phyloP scores from a whole-genome alignment of 2,113 vertebrate species.

The Mystacornis crossleyi region DNA sequence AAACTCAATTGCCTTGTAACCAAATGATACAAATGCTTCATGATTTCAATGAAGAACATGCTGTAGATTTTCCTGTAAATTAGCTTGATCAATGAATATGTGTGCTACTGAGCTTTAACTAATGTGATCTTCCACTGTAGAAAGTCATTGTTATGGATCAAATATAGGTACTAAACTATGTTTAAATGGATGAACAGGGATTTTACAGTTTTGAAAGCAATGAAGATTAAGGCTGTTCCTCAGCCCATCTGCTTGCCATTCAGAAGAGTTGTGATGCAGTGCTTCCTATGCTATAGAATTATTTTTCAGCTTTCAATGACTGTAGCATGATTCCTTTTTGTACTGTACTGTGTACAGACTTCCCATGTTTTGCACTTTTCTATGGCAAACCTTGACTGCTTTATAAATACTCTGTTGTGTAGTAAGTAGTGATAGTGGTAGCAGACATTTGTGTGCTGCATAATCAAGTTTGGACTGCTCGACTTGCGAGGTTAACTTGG shows the following conservation, averaged over 20 bases:
- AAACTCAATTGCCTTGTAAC: slow-evolving; percentile 42
- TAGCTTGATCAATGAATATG: neutral
- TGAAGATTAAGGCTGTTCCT: neutral
- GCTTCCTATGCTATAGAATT: slow-evolving; percentile 54
- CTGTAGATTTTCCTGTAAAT: slow-evolving; percentile 43
- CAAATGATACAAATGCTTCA: slow-evolving; percentile 34
- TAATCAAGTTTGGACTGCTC: neutral
- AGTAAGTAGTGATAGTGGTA: neutral
- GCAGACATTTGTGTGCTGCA: neutral
- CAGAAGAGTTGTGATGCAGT: slow-evolving; percentile 40
- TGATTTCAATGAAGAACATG: slow-evolving; percentile 9
- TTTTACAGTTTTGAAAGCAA: slow-evolving; percentile 51
- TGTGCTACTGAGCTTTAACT: slow-evolving; percentile 41
- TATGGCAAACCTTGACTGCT: slow-evolving; percentile 60
- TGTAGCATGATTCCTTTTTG: slow-evolving; percentile 51
- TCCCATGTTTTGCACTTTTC: slow-evolving; percentile 56
- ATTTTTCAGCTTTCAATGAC: slow-evolving; percentile 66
- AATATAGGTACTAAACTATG: slow-evolving; percentile 35
- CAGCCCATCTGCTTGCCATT: slow-evolving; percentile 51
- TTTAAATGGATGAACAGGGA: slow-evolving; percentile 59
- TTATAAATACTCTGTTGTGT: slow-evolving; percentile 24
- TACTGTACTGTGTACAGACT: slow-evolving; percentile 55
- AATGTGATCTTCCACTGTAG: slow-evolving; percentile 33
- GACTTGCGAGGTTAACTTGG: neutral
- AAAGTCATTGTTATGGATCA: slow-evolving; percentile 43